phyloP scores from a whole-genome alignment of 1,140 invertebrate genomes.

The Zaprionus ghesquierei region DNA sequence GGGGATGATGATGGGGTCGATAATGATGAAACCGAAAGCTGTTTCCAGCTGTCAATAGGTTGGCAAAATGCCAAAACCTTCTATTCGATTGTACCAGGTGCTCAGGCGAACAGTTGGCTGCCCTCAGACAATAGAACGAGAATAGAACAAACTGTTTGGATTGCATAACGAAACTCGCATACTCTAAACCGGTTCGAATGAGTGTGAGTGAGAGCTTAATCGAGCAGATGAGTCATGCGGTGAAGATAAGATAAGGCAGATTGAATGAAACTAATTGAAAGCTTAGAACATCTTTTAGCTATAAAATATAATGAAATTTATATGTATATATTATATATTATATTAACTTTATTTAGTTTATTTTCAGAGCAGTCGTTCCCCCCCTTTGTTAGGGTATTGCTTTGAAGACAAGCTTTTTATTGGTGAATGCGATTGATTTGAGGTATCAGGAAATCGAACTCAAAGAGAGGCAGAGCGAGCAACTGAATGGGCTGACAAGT shows the following conservation, averaged over 20 bases:
- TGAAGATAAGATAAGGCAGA: neutral
- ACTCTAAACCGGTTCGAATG: constrained; percentile 1
- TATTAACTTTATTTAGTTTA: neutral
- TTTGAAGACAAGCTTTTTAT: constrained; percentile 38
- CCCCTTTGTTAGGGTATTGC: constrained; percentile 21
- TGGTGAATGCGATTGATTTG: constrained; percentile 41
- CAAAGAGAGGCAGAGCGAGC: constrained; percentile 15
- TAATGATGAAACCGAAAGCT: constrained; percentile 58
- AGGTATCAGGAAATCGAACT: constrained; percentile 42
- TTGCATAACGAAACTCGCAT: neutral
- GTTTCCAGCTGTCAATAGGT: constrained; percentile 55
- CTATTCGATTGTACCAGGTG: constrained; percentile 56
- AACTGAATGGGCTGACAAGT: neutral
- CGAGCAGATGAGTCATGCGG: neutral
- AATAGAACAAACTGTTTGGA: neutral
- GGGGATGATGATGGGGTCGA: neutral
- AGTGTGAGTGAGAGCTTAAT: neutral
- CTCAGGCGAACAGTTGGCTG: constrained; percentile 49
- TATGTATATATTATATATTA: too few species aligned
- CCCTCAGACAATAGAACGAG: constrained; percentile 11
- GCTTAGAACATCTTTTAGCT: too few species aligned
- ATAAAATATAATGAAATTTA: too few species aligned
- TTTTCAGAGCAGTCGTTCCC: neutral
- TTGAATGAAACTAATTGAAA: neutral
- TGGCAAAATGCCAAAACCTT: constrained; percentile 70